phyloP scores from a whole-genome alignment of 1,140 invertebrate species.

The Sarcophaga peregrina region DNA sequence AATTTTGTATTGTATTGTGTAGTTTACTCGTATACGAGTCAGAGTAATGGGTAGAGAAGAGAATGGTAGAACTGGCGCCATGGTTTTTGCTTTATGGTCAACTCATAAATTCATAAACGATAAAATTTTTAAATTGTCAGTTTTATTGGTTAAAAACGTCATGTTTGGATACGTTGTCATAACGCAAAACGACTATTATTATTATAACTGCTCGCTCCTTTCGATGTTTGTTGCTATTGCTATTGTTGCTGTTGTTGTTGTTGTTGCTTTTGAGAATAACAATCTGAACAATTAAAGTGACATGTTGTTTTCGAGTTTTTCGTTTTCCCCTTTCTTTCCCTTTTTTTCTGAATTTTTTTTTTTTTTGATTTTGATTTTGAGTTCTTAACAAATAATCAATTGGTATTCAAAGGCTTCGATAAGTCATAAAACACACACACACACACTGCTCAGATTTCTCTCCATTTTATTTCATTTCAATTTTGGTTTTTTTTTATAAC shows the following conservation, averaged over 20 bases:
- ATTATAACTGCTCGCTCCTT: no score
- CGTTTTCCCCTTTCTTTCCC: no score
- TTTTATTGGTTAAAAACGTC: constrained; percentile 45
- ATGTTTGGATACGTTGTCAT: constrained; percentile 41
- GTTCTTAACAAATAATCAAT: constrained; percentile 21
- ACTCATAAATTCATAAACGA: constrained; percentile 43
- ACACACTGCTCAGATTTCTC: neutral
- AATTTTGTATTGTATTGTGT: neutral
- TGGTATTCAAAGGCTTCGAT: constrained; percentile 35
- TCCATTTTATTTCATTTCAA: neutral
- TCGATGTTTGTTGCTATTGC: neutral
- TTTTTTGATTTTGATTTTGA: neutral
- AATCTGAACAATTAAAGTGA: constrained; percentile 34
- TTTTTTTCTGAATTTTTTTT: no score
- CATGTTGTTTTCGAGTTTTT: constrained; percentile 10
- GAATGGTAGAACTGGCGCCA: constrained; percentile 42
- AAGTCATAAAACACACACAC: constrained; percentile 36
- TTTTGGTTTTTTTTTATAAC: neutral
- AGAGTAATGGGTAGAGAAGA: no score
- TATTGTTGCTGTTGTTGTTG: neutral
- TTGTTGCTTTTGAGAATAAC: neutral
- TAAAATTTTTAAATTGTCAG: constrained; percentile 47
- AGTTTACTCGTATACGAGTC: neutral
- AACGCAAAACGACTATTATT: constrained; percentile 38
- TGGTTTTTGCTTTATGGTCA: constrained; percentile 40